phyloP scores from a whole-genome alignment of 2,888 invertebrate species.

The Crioceris asparagi region DNA sequence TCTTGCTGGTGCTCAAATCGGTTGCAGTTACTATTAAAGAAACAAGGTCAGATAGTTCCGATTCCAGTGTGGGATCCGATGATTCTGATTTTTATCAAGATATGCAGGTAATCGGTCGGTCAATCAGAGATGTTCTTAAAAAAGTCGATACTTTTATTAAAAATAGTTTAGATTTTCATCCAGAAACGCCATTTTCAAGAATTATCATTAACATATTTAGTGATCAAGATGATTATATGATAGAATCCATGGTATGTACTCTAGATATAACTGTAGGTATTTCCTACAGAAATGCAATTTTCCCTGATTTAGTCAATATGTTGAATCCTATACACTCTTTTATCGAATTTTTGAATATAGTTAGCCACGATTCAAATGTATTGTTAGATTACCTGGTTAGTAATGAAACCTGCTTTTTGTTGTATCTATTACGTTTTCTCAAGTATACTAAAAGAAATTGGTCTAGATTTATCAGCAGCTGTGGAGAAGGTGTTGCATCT shows the following conservation, averaged over 20 bases:
- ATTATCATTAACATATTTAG: conserved; percentile 80
- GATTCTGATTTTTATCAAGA: conserved; percentile 81
- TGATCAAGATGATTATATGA: conserved; percentile 83
- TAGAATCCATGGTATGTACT: conserved; percentile 87
- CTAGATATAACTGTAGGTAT: conserved; percentile 80
- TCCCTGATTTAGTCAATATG: conserved; percentile 69
- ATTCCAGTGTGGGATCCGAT: conserved; percentile 74
- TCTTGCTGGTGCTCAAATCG: conserved; percentile 76
- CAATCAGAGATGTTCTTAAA: conserved; percentile 71
- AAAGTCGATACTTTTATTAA: conserved; percentile 77
- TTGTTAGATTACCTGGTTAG: conserved; percentile 77
- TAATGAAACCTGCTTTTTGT: conserved; percentile 81
- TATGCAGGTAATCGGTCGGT: conserved; percentile 78
- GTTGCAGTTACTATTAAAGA: conserved; percentile 85
- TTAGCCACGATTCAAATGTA: conserved; percentile 70
- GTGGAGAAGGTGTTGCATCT: conserved; percentile 45
- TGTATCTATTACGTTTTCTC: conserved; percentile 72
- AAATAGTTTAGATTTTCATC: conserved; percentile 71
- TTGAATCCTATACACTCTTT: conserved; percentile 80
- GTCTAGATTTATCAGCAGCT: conserved; percentile 70
- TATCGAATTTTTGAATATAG: conserved; percentile 73
- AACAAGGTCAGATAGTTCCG: conserved; percentile 72
- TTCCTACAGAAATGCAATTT: conserved; percentile 65
- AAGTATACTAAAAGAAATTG: conserved; percentile 78
- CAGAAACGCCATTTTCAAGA: conserved; percentile 78